Conservation (phyloP, 2,888 invertebrate species). For the Melanargia galathea region DNA sequence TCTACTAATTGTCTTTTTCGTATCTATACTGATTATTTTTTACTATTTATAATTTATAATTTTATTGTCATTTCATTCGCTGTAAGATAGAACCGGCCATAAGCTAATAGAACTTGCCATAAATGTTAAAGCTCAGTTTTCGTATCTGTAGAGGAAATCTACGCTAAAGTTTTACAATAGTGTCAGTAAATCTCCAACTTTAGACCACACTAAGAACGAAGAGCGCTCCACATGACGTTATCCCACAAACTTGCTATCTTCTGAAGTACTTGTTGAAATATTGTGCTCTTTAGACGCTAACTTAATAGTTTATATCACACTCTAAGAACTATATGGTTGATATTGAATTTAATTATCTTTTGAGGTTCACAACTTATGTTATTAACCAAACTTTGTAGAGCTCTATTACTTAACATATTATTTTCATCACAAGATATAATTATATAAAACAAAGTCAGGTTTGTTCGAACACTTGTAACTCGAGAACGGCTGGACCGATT, state of each 20-base stretch:
- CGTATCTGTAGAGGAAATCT: constrained; percentile 19
- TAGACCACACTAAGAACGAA: constrained; percentile 38
- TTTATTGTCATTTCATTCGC: too few relatives aligned
- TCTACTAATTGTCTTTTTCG: too few relatives aligned
- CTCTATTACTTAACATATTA: too few relatives aligned
- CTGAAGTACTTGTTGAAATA: constrained; percentile 37
- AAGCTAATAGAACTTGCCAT: too few relatives aligned
- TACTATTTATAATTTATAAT: too few relatives aligned
- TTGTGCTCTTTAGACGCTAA: constrained; percentile 29
- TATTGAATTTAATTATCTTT: not conserved
- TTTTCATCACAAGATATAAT: too few relatives aligned
- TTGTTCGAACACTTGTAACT: too few relatives aligned
- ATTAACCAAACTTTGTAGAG: not conserved
- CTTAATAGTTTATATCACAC: not conserved
- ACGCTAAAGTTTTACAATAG: constrained; percentile 36
- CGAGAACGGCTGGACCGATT: too few relatives aligned
- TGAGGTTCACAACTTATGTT: not conserved
- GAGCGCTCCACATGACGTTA: constrained; percentile 37
- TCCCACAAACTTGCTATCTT: constrained; percentile 47
- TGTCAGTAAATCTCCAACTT: constrained; percentile 42
- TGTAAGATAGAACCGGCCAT: too few relatives aligned
- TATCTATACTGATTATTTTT: too few relatives aligned
- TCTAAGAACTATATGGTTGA: not conserved
- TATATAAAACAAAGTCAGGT: too few relatives aligned
- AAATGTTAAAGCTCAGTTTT: constrained; percentile 5